A percentile compares a stretch with the other conserved stretches of the same genome.
These are phyloP conservation scores for Aselliscus stoliczkanus DNA, from an alignment of 2,797 vertebrate species.

Conservation along the genomic window DNA sequence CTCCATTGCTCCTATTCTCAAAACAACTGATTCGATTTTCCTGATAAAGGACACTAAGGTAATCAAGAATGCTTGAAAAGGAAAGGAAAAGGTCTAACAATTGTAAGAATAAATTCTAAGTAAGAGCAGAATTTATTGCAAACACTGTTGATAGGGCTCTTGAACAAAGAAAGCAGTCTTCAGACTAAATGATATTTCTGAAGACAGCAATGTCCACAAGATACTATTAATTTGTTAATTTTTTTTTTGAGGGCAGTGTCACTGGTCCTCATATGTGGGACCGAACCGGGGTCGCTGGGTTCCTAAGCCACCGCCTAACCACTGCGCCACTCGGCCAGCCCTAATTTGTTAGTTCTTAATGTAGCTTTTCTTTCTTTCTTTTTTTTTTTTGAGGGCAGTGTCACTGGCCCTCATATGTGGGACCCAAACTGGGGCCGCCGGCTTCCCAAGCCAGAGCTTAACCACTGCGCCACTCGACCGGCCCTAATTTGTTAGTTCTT, in stretches of 20 bases:
- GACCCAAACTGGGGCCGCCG: no score
- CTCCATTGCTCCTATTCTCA: background rate
- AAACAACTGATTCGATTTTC: background rate
- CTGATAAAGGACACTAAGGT: background rate
- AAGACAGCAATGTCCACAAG: background rate
- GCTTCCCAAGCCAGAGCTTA: no score
- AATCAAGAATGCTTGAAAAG: constrained; percentile 9
- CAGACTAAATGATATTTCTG: background rate
- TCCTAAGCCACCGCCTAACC: no score
- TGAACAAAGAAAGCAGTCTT: constrained; percentile 10
- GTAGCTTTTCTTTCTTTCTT: no score
- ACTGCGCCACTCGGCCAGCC: no score
- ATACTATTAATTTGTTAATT: background rate
- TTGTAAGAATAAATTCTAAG: constrained; percentile 11
- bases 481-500: constrained; percentile 21
- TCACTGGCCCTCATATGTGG: no score
- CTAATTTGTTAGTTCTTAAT: no score
- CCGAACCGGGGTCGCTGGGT: no score
- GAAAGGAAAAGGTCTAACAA: background rate
- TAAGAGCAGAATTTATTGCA: background rate
- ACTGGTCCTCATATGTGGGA: no score
- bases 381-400: no score
- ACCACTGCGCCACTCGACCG: no score
- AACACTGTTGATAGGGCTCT: background rate
- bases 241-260: no score